A percentile compares a stretch with the other conserved stretches of the same genome.
These are phyloP conservation scores for Molossus alvarezi DNA, from an alignment of 2,797 vertebrate species.

Conservation along the genomic window DNA sequence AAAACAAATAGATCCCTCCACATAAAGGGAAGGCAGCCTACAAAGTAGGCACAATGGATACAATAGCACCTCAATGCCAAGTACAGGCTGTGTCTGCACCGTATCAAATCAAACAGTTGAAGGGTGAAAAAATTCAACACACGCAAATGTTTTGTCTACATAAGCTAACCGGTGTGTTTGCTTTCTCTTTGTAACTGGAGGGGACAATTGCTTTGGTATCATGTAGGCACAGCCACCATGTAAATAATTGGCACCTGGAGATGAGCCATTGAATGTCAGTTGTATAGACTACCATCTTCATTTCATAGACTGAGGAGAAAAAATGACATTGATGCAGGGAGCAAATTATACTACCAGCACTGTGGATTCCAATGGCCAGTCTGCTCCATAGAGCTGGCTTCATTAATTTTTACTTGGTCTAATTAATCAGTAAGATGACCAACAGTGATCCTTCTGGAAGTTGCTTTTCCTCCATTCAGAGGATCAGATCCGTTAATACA, in stretches of 20 bases:
- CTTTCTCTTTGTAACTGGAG: conserved; percentile 19
- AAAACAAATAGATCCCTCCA: conserved; percentile 35
- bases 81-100: background rate
- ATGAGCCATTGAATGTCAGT: background rate
- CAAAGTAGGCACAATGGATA: background rate
- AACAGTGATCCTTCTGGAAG: conserved; percentile 11
- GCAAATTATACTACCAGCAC: background rate
- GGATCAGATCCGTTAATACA: background rate
- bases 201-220: background rate
- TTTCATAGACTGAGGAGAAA: background rate
- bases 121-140: background rate
- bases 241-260: background rate
- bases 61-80: background rate
- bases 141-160: background rate
- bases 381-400: background rate
- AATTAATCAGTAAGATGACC: background rate
- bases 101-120: background rate
- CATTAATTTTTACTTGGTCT: background rate
- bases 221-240: background rate
- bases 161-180: background rate
- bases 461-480: background rate
- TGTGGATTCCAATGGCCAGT: background rate
- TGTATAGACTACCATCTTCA: background rate
- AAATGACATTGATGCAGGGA: background rate
- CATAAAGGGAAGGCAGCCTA: conserved; percentile 33